These are phyloP conservation scores for Austrolebias charrua DNA, from an alignment of 2,797 vertebrate species.

Conservation along the genomic window DNA sequence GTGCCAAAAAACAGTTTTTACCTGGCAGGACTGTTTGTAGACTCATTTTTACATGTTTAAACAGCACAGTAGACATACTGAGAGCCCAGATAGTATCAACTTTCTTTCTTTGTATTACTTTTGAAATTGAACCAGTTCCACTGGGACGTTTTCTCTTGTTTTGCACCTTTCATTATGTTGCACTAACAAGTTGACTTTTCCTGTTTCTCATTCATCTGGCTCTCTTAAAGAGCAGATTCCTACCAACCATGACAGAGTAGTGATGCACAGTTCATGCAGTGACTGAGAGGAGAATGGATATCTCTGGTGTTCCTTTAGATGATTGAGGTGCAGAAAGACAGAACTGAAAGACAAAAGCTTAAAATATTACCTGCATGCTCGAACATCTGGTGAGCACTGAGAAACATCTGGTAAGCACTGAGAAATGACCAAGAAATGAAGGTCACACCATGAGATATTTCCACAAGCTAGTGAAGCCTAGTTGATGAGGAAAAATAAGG, in stretches of 20 bases:
- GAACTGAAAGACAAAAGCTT: constrained; percentile 12
- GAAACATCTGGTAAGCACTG: no score
- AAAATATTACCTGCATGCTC: background rate
- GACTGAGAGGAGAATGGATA: background rate
- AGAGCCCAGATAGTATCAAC: background rate
- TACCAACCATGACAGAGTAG: background rate
- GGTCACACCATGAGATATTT: background rate
- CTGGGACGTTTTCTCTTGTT: background rate
- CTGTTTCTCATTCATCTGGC: background rate
- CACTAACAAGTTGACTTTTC: background rate
- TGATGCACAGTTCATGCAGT: background rate
- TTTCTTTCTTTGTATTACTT: background rate
- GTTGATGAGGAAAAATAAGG: background rate
- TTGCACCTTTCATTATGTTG: background rate
- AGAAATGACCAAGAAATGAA: no score
- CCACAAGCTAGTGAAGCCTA: background rate
- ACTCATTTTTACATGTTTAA: constrained; percentile 5
- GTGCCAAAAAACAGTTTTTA: background rate
- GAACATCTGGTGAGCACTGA: background rate
- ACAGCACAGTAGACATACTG: background rate
- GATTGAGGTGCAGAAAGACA: constrained; percentile 10
- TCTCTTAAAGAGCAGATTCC: background rate
- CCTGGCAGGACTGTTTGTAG: constrained; percentile 1
- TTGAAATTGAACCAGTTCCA: background rate
- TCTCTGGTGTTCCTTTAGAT: background rate